Base-by-base conservation (phyloP, 2,113 vertebrate genomes). In the Cariama cristata region DNA sequence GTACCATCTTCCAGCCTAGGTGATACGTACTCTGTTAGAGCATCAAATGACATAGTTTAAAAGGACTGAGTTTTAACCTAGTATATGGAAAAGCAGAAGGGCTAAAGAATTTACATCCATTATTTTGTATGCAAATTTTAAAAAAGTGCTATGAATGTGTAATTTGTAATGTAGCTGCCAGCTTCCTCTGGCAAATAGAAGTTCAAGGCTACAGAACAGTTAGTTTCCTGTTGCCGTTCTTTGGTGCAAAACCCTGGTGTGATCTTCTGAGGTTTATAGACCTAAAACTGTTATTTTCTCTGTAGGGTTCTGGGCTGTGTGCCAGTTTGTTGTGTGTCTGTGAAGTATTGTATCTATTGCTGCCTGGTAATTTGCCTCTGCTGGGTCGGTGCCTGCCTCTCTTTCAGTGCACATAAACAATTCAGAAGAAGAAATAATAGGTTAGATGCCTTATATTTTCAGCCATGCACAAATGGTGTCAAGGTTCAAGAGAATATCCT, bases 401-500 rank as follows among this genome's bases (percentile, higher is more conserved):
- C 67, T 88, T 60, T 71, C 90, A 90, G 68, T 66, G 47, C 71
- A 53, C 35, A 66, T 72, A 93, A 94, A 93, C 63, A 77, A 15
- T 88, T 60, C 10, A 2, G 42, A 83, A 82, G 91, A 90, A 75
- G 53, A 79, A 81, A 79, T 82, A 62, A 68, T 24, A 64, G 75
- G 79, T 86, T 93, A 69, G 71, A 38, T 89, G 44, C 40, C 76
- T 89, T 63, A n/a, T 66, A 11, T 88, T 96, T 95, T 67, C 83
- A 74, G 27, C 59, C 55, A 18, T 12, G 68, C 28, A 49, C 59
- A 63, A 84, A 35, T 0, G 3, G 35, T 79, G 44, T 71, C 38
- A 59, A 44, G 28, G 60, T 84, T 93, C 68, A 73, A 53, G 82
- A 69, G 59, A 68, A 55, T 69, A 67, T 45, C 64, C 56, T 53